Evolutionary conservation across 2,888 invertebrate genomes (phyloP).

Genomic region (Archaeoteleia sp.): DNA sequence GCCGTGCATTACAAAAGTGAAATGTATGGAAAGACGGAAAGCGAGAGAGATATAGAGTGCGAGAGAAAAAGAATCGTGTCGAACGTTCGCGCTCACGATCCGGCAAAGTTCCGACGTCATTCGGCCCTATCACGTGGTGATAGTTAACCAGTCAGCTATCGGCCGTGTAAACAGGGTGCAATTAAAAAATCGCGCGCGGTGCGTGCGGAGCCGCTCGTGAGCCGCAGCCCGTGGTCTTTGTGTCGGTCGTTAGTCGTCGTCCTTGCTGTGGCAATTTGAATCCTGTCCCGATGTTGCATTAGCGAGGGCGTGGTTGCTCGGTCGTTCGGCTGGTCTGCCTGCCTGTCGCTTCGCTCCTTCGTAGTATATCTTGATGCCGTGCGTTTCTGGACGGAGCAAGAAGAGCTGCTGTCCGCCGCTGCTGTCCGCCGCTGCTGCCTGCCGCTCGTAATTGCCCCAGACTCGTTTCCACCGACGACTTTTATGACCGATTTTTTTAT

Average conservation of each 20-base stretch:
- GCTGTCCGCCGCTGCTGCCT: too few relatives aligned
- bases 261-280: conserved; percentile 71
- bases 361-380: conserved; percentile 1
- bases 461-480: conserved; percentile 24
- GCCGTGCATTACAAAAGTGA: too few relatives aligned
- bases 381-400: conserved; percentile 38
- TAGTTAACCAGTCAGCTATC: conserved; percentile 46
- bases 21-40: not conserved
- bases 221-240: conserved; percentile 57
- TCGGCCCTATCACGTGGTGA: conserved; percentile 42
- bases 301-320: conserved; percentile 71
- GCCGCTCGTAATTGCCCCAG: conserved; percentile 43
- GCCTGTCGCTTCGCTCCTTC: conserved; percentile 5
- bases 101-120: conserved; percentile 47
- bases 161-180: conserved; percentile 62
- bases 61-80: conserved; percentile 4
- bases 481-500: conserved; percentile 16
- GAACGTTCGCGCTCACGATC: conserved; percentile 19
- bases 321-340: conserved; percentile 36
- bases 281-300: conserved; percentile 68
- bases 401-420: conserved; percentile 64
- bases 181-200: conserved; percentile 62
- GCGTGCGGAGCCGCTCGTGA: conserved; percentile 36
- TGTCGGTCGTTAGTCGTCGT: conserved; percentile 67
- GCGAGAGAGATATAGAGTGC: not conserved